Base-by-base conservation (phyloP, 2,888 invertebrate genomes). In the Eueremaeus valkanovi region DNA sequence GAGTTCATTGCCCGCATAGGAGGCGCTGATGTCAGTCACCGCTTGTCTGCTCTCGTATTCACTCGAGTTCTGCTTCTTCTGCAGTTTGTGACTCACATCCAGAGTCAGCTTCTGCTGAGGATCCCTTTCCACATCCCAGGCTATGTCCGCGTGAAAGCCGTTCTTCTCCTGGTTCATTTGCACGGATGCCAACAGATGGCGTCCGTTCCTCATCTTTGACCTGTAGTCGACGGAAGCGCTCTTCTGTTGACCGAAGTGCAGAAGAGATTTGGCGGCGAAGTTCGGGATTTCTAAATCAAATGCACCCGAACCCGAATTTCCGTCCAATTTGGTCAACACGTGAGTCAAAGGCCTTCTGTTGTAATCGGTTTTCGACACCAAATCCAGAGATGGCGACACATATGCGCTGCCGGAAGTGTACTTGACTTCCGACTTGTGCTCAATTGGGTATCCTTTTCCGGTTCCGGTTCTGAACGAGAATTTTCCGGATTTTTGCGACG, bases 41-140 rank as follows among this genome's bases (percentile, higher is more conserved):
- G 58, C 1, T 8, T 29, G 27, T 21, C 33, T n/a, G n/a, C n/a
- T n/a, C n/a, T n/a, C 3, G 0, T 36, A 1, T 66, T 9, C 8
- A 6, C 21, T 6, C 66, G n/a, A 36, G 3, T 1, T n/a, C 21
- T 21, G 18, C 1, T 31, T 40, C 3, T 18, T 27, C 6, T 40
- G 24, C 27, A 31, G 55, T 24, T 33, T 9, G n/a, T 13, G 13
- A 49, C 11, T 33, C 13, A 70, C 3, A 13, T 75, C 72, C 8
- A 75, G 11, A 18, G n/a, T 33, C 1, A 75, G 33, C n/a, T n/a
- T 72, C 24, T 70, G 45, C 13, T 33, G 11, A 1, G 70, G 75
- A 29, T 75, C 70, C 24, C 24, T 70, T 24, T 75, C 33, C 11
- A 29, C 27, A 42, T 75, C 75, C 75, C 75, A 75, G 3, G 70